Evolutionary conservation across 2,888 invertebrate genomes (phyloP).

Genomic region (Allygus modestus): DNA sequence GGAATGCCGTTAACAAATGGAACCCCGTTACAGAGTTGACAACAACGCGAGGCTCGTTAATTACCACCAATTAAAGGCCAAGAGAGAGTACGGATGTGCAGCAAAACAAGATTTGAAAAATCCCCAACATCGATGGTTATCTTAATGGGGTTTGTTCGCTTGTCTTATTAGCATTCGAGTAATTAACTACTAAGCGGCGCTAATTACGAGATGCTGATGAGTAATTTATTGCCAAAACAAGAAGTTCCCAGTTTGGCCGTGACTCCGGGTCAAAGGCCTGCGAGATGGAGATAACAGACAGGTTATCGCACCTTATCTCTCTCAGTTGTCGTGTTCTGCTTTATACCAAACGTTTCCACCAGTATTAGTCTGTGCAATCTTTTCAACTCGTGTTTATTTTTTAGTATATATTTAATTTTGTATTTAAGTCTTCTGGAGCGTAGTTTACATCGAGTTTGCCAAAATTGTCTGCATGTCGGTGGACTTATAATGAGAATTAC

Average conservation of each 20-base stretch:
- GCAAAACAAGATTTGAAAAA: conserved; percentile 12
- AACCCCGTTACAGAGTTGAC: neutral
- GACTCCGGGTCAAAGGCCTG: conserved; percentile 23
- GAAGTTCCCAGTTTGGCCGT: conserved; percentile 2
- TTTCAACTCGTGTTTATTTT: no score
- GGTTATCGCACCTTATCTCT: conserved; percentile 12
- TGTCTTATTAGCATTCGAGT: conserved; percentile 34
- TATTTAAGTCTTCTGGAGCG: no score
- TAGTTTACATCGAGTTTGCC: no score
- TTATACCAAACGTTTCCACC: no score
- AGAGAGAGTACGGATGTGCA: neutral
- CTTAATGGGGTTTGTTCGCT: conserved; percentile 31
- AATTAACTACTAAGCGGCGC: conserved; percentile 12
- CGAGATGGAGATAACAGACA: neutral
- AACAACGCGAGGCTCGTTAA: neutral
- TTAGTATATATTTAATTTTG: no score
- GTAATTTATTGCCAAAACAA: conserved; percentile 50
- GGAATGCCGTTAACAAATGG: neutral
- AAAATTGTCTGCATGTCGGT: no score
- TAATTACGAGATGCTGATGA: conserved; percentile 26
- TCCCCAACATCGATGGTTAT: conserved; percentile 18
- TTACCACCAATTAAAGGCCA: neutral
- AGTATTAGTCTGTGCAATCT: no score
- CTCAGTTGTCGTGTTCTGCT: neutral
- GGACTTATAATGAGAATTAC: no score